Percentiles rank a stretch among this genome's conserved stretches.
Evolutionary conservation across 2,113 vertebrate genomes (phyloP).

Genomic region (Rattus norvegicus): GRCr8 NC_086021.1:78994001-78994500

Average conservation of each 20-base stretch:
- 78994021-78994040: neutral
- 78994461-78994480: too few relatives aligned
- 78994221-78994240: neutral
- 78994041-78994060: neutral
- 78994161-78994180: neutral
- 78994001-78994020: neutral
- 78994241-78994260: neutral
- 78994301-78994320: neutral
- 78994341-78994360: slow-evolving; percentile 30
- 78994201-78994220: slow-evolving; percentile 1
- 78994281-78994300: neutral
- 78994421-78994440: too few relatives aligned
- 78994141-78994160: neutral
- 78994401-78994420: too few relatives aligned
- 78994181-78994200: slow-evolving; percentile 45
- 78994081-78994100: neutral
- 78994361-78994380: neutral
- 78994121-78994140: neutral
- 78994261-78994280: neutral
- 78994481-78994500: too few relatives aligned
- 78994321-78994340: slow-evolving; percentile 25
- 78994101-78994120: neutral
- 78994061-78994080: neutral
- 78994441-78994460: too few relatives aligned
- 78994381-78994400: slow-evolving; percentile 22